Evolutionary conservation across 2,113 vertebrate genomes (phyloP), one percentile per base, ranked within the genome.

Genomic region (Alethe diademata): DNA sequence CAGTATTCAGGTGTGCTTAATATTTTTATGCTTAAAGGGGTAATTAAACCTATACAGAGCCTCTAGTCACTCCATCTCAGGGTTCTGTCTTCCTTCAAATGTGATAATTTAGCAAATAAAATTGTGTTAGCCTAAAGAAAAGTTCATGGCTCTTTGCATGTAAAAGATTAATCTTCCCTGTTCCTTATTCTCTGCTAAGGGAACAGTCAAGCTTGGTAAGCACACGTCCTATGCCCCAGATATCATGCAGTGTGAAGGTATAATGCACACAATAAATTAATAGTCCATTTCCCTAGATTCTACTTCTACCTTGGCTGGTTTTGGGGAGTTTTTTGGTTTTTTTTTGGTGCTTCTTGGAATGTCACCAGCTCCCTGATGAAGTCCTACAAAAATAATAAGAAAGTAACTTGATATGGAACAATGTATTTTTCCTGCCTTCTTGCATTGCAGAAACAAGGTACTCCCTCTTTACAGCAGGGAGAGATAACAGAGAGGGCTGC

Each of bases 11-110:
- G 43, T 76, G 18, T 60, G 26, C 23, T 69, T 85, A 76, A 87
- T 89, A 87, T 71, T 85, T 83, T 88, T 45, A 51, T 45, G 53
- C 85, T 92, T 79, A 82, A 42, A 93, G 78, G 31, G 25, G 40
- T 94, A 92, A 96, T 96, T 90, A 95, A 96, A 86, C 31, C 28
- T 57, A 45, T 53, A 45, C 36, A 57, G 80, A 93, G 15, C 61
- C 58, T 82, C 71, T 57, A 88, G 78, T 76, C 42, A 42, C 45
- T 91, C 71, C 28, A 18, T 90, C 66, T 93, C 78, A 85, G 54
- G 61, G 66, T 35, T 56, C 42, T 57, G 45, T 54, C 81, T 94
- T 85, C 67, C 70, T 82, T 85, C 58, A 94, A 91, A 91, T 0
- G 1, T 76, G 91, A 90, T 13, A 82, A 75, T 82, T 96, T 82